Base-by-base conservation (phyloP, 2,113 vertebrate species). In the Circaetus gallicus region DNA sequence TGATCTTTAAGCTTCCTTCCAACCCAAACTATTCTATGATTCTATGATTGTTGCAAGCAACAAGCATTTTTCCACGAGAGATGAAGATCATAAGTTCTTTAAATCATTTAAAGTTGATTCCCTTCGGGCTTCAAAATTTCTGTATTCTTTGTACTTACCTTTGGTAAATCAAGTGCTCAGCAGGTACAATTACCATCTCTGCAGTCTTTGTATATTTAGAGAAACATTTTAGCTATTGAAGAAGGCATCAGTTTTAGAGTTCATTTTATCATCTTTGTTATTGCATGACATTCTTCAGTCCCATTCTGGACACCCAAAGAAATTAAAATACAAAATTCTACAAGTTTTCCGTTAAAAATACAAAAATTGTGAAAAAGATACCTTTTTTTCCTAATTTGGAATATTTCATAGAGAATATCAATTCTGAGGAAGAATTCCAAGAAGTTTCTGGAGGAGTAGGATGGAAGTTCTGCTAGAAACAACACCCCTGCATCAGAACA, bases 271-370 rank as follows among this genome's bases (percentile, higher is more conserved):
- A 45, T 43, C 4, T 66, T 49, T 76, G 6, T 29, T 47, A 61
- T 47, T 70, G 3, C 5, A 56, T 61, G 10, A 7, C 9, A 36
- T 16, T 38, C 22, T 56, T 88, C 26, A 47, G 14, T 73, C 20
- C 15, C 14, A 43, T 47, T 85, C 19, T 47, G 17, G 36, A 70
- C 6, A 29, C 7, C 3, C 18, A 14, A 61, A 65, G 2, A 38
- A 59, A 42, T 50, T 59, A 53, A 82, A 91, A 50, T 47, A 70
- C 2, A 56, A 74, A 82, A 43, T n/a, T 61, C 10, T 22, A 32
- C 1, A 0, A 0, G 1, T 62, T 53, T 82, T 66, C 8, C 3
- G 22, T 61, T 38, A 66, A 78, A 82, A 82, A 31, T 25, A 32
- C 1, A 73, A 43, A 65, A 43, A 62, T 5, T 43, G 9, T 43